Percentiles rank a stretch among this genome's conserved stretches.
Evolutionary conservation across 1,140 invertebrate species (phyloP).

Genomic region (Lamellibrachia luymesi): DNA sequence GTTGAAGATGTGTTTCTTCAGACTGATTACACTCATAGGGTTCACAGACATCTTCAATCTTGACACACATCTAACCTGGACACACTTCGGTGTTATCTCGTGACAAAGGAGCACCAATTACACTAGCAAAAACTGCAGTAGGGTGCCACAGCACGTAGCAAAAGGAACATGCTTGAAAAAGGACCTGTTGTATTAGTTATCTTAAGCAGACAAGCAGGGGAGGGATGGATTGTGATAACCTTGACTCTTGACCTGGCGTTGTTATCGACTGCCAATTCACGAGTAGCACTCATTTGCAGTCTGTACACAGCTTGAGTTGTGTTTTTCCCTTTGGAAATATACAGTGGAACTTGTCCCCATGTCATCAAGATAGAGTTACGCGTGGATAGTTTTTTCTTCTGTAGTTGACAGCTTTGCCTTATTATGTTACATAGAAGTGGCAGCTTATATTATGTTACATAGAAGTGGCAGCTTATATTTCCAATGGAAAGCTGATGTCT

Average conservation of each 20-base stretch:
- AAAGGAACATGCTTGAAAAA: background rate
- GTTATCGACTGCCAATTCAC: background rate
- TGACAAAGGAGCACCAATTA: background rate
- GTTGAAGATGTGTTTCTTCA: background rate
- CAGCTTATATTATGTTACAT: background rate
- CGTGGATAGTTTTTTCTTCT: background rate
- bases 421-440: background rate
- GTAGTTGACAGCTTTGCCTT: background rate
- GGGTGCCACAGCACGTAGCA: background rate
- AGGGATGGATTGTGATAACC: background rate
- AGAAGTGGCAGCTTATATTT: background rate
- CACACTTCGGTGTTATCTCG: background rate
- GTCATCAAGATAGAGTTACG: background rate
- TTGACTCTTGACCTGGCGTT: background rate
- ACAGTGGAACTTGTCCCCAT: background rate
- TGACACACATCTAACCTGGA: background rate
- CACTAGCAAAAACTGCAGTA: background rate
- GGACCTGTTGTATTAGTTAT: background rate
- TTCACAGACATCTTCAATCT: background rate
- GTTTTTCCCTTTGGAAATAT: background rate
- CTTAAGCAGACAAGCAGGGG: background rate
- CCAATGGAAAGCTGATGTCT: background rate
- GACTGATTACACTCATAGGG: background rate
- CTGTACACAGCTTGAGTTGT: background rate
- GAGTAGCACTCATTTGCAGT: background rate